Base-by-base conservation (phyloP, 2,888 invertebrate genomes). In the Dendrolimus houi region DNA sequence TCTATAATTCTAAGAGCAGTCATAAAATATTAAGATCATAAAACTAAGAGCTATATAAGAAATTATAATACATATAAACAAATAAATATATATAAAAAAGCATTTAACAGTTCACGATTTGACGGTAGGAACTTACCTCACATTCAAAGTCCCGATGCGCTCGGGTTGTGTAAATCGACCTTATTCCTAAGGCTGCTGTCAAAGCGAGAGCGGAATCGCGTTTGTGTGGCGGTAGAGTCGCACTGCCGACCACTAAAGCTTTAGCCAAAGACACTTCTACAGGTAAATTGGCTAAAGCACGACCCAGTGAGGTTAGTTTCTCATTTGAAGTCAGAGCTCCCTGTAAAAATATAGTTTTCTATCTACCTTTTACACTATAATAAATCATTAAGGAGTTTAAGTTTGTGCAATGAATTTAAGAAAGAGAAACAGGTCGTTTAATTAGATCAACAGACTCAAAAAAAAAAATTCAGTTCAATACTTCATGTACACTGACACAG, bases 201-300 rank as follows among this genome's bases (percentile, higher is more conserved):
- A 99, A 81, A 0, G 97, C 97, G 8, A 99, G 86, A 12, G 98
- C 95, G 0, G 98, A 95, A 60, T 86, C 85, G 52, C 82, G 56
- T 57, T 84, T 85, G 57, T 97, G 96, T 0, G 97, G 93, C 70
- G 98, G 96, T 62, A 96, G 93, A 61, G 98, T 97, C 8, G 98
- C 93, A 1, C 96, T 96, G 0, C 98, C 98, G 91, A 97, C 93
- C 29, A 99, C 95, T 52, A 99, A 89, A 93, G 99, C 98, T 90
- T 99, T 99, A 1, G 99, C 99, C 57, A 99, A 93, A 0, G 95
- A 93, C 57, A 99, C 95, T 76, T 99, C 99, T 0, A 99, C 97
- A 0, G 99, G 99, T 14, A 99, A 87, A 76, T 94, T 95, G 7
- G 98, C 93, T 58, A 99, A 83, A 57, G 98, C 95, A 72, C 94